Conservation (phyloP, 2,888 invertebrate genomes). For the Apeira syringaria region DNA sequence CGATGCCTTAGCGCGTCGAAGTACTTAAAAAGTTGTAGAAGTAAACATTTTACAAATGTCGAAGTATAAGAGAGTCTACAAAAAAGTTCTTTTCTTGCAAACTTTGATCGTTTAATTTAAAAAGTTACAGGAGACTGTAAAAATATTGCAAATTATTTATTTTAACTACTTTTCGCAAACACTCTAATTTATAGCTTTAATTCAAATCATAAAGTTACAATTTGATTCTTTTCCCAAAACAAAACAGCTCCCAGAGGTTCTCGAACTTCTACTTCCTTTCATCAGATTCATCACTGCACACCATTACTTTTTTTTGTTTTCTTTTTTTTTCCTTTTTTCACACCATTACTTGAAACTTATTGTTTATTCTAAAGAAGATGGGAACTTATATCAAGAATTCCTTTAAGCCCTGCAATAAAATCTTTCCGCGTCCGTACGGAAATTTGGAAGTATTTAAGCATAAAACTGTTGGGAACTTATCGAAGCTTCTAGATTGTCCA, state of each 20-base stretch:
- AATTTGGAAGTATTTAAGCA: conserved; percentile 72
- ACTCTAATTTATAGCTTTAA: too few species aligned
- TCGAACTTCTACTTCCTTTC: not conserved
- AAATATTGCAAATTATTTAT: too few species aligned
- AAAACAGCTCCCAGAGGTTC: not conserved
- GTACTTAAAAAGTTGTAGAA: too few species aligned
- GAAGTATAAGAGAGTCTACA: too few species aligned
- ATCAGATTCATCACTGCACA: conserved; percentile 25
- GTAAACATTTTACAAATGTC: too few species aligned
- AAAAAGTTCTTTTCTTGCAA: too few species aligned
- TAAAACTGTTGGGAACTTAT: conserved; percentile 66
- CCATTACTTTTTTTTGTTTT: too few species aligned
- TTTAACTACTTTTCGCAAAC: too few species aligned
- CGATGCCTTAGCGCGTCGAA: too few species aligned
- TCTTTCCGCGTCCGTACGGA: conserved; percentile 49
- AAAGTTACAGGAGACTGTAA: too few species aligned
- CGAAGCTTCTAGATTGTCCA: conserved; percentile 76
- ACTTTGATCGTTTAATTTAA: too few species aligned
- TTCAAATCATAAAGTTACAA: not conserved
- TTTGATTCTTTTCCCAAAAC: not conserved
- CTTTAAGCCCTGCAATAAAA: conserved; percentile 49
- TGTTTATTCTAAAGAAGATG: conserved; percentile 24
- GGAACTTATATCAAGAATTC: conserved; percentile 34
- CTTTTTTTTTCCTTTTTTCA: too few species aligned
- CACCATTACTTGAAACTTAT: conserved; percentile 22